Evolutionary conservation across 2,888 invertebrate genomes (phyloP), one percentile per base, ranked within the genome.

Genomic region (Andrena marginata): DNA sequence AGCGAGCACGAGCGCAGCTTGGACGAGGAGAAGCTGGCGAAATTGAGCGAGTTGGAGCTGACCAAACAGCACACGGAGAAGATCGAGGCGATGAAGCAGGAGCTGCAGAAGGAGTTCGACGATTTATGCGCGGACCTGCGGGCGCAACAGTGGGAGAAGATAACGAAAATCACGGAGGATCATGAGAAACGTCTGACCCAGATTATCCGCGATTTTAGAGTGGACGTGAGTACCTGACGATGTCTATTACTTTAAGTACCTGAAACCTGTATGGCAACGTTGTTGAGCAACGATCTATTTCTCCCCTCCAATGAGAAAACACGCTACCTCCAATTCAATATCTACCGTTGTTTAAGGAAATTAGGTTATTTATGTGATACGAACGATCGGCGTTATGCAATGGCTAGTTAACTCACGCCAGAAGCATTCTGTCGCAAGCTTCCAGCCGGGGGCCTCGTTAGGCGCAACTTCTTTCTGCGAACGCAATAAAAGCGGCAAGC

Each of bases 31-130:
- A 93, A 91, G 49, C 89, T 89, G 0, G 86, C 89, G 0, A 93
- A 92, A 48, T 48, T 91, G 0, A 87, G 74, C 2, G 93, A 94
- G 73, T 87, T 92, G 23, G 92, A 94, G 35, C 79, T 93, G 23
- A 90, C 70, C 2, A 92, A 92, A 35, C 89, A 90, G 48, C 96
- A 97, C 87, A 94, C 94, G 0, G 95, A 95, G 0, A 95, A 95
- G 79, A 94, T 96, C 20, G 96, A 96, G 3, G 95, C 95, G 26
- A 89, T 97, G 77, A 95, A 96, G 82, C 95, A 95, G 23, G 92
- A 93, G 68, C 82, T 94, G 62, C 94, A 94, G 1, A 92, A 92
- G 75, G 94, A 94, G 62, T 92, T 92, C 48, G 92, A 93, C 3
- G 92, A 92, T n/a, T n/a, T 93, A 16, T 89, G 91, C 2, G 89